Evolutionary conservation across 2,888 invertebrate species (phyloP).

Genomic region (Rotaria macrura): DNA sequence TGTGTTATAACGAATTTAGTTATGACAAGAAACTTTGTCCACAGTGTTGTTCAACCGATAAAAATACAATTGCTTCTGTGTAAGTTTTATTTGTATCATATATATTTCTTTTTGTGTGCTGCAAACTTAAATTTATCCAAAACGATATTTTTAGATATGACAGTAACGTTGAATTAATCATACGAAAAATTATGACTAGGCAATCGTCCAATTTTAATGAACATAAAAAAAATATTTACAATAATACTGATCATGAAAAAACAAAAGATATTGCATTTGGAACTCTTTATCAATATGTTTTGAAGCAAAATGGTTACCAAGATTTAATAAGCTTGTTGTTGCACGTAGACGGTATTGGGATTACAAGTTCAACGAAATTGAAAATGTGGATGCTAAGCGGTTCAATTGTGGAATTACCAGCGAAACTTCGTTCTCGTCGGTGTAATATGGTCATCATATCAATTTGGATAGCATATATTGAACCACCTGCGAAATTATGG

Average conservation of each 20-base stretch:
- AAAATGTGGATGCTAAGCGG: neutral
- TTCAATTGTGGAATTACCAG: neutral
- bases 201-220: neutral
- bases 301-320: neutral
- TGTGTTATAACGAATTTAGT: neutral
- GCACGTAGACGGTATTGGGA: neutral
- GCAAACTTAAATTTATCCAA: too few relatives aligned
- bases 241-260: neutral
- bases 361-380: neutral
- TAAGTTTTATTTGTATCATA: too few relatives aligned
- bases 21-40: neutral
- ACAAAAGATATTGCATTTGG: conserved; percentile 1
- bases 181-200: neutral
- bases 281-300: neutral
- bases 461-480: neutral
- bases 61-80: neutral
- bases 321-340: neutral
- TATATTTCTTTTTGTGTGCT: neutral
- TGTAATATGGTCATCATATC: neutral
- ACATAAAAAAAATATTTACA: neutral
- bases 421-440: neutral
- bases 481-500: neutral
- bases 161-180: neutral
- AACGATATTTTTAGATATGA: neutral
- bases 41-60: neutral